A percentile compares a stretch with the other conserved stretches of the same genome.
phyloP scores from a whole-genome alignment of 2,888 invertebrate species.

The Hypomecis atomaria region DNA sequence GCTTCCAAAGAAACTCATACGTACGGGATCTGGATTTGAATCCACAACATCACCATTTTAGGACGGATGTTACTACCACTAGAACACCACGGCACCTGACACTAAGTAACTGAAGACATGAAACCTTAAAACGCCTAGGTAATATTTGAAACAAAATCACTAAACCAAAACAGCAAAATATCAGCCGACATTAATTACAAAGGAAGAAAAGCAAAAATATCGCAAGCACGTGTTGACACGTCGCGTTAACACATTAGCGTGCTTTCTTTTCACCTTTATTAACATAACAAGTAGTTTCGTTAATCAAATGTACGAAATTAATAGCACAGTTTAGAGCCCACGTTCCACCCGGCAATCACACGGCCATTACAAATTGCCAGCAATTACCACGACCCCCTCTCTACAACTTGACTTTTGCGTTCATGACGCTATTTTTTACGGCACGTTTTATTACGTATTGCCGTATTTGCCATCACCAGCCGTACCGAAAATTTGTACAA shows the following conservation, averaged over 20 bases:
- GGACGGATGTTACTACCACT: not conserved
- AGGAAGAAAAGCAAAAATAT: conserved; percentile 73
- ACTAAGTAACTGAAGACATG: no score
- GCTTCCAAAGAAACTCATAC: no score
- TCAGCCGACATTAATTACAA: conserved; percentile 67
- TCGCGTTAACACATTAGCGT: conserved; percentile 77
- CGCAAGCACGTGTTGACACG: conserved; percentile 80
- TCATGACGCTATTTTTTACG: conserved; percentile 62
- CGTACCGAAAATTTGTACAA: no score
- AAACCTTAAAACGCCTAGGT: no score
- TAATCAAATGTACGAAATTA: conserved; percentile 85
- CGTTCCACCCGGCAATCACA: conserved; percentile 81
- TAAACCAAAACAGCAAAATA: conserved; percentile 58
- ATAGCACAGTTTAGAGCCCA: conserved; percentile 81
- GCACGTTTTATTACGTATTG: conserved; percentile 40
- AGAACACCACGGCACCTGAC: not conserved
- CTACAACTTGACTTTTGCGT: conserved; percentile 57
- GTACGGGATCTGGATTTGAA: no score
- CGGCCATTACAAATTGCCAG: conserved; percentile 82
- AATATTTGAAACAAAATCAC: conserved; percentile 33
- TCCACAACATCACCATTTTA: no score
- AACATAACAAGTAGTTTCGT: conserved; percentile 84
- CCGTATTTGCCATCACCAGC: no score
- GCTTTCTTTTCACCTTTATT: conserved; percentile 82
- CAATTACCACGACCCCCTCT: conserved; percentile 76